Base-by-base conservation (phyloP, 2,888 invertebrate species). In the Geophilus truncorum region DNA sequence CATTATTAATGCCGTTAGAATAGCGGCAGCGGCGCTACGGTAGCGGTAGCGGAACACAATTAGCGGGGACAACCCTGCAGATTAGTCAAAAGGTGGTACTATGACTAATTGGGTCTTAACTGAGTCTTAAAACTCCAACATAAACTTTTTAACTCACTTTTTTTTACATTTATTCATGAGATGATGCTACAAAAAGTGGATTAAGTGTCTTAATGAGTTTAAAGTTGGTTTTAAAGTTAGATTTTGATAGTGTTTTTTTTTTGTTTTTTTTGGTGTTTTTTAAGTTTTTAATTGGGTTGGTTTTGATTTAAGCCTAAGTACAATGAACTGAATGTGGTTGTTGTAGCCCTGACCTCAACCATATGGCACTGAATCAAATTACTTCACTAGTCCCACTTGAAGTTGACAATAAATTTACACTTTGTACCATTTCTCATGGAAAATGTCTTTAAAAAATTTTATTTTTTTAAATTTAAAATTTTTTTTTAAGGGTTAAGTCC, bases 381-480 rank as follows among this genome's bases (percentile, higher is more conserved):
- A 70, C 70, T 70, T 25, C 12, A 28, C 70, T 70, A 15, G 70
- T 70, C 23, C 70, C 70, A 70, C 70, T 70, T 25, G 70, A 70
- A 70, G 70, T 70, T 70, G 70, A 70, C 70, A 70, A 70, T 70
- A 70, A 70, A 70, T 70, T 70, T 28, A 70, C 70, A 70, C 70
- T 70, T 70, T 70, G 70, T 70, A 70, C 51, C 51, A 51, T 51
- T 51, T 18, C 18, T n/a, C 18, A 18, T 51, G 40, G n/a, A 40
- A 40, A 12, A 40, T 40, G 36, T 40, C 15, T 40, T 40, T n/a
- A n/a, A n/a, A n/a, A n/a, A n/a, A n/a, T n/a, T n/a, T n/a, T n/a
- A n/a, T n/a, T n/a, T n/a, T n/a, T n/a, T n/a, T n/a, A n/a, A n/a
- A n/a, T n/a, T n/a, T n/a, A n/a, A n/a, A n/a, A n/a, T n/a, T n/a